Conservation (phyloP, 1,140 invertebrate species). For the Ceratosolen fusciceps region DNA sequence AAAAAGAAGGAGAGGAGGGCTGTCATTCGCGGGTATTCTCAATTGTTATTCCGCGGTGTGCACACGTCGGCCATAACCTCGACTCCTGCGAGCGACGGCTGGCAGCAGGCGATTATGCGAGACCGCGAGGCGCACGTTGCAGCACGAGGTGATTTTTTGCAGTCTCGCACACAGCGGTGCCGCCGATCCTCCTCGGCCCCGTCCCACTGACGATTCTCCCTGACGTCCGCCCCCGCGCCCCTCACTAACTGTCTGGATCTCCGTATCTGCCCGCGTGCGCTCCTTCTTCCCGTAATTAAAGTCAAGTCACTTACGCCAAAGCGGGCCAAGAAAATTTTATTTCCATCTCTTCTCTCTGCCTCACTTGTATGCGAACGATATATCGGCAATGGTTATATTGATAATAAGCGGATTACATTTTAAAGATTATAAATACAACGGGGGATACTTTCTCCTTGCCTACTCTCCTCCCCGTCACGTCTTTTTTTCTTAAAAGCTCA, state of each 20-base stretch:
- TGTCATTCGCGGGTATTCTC: constrained; percentile 5
- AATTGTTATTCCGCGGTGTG: constrained; percentile 40
- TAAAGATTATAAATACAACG: neutral
- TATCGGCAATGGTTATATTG: neutral
- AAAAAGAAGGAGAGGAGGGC: too few species aligned
- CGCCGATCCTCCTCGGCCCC: constrained; percentile 7
- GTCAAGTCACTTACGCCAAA: constrained; percentile 4
- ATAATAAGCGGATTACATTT: constrained; percentile 8
- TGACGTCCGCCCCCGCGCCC: neutral
- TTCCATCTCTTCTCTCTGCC: neutral
- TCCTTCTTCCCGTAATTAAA: too few species aligned
- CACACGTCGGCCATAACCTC: constrained; percentile 37
- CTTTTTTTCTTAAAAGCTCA: neutral
- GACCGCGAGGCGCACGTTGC: constrained; percentile 32
- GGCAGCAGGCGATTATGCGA: constrained; percentile 36
- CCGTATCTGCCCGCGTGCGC: neutral
- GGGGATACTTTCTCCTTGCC: neutral
- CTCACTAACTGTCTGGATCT: neutral
- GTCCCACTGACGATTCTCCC: too few species aligned
- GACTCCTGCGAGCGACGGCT: constrained; percentile 18
- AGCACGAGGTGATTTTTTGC: constrained; percentile 29
- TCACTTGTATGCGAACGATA: neutral
- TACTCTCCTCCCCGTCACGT: neutral
- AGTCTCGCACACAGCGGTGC: neutral
- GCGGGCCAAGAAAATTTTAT: neutral